Evolutionary conservation across 2,797 vertebrate genomes (phyloP).

Genomic region (Pangasius sanitwongsei): DNA sequence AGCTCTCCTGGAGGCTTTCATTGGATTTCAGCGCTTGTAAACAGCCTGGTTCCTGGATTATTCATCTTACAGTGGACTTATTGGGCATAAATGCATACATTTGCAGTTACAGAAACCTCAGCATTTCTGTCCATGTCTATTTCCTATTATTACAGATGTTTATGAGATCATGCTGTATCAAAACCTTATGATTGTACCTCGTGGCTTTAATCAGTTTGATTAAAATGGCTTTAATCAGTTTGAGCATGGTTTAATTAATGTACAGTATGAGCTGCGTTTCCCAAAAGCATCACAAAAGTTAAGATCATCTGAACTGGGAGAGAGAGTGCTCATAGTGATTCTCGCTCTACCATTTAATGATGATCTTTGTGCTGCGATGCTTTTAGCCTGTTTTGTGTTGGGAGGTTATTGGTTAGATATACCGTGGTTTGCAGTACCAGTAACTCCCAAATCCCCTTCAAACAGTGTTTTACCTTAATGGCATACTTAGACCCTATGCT

Average conservation of each 20-base stretch:
- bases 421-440: background rate
- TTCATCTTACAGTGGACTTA: background rate
- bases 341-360: background rate
- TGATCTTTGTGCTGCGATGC: background rate
- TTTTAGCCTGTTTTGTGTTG: slow-evolving; percentile 7
- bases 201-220: background rate
- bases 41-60: background rate
- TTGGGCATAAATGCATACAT: slow-evolving; percentile 12
- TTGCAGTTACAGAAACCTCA: background rate
- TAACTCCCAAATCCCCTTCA: background rate
- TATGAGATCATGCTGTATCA: background rate
- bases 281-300: background rate
- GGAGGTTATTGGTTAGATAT: background rate
- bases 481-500: background rate
- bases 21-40: background rate
- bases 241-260: background rate
- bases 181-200: background rate
- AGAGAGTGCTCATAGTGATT: background rate
- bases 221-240: slow-evolving; percentile 15
- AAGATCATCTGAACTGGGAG: background rate
- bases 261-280: background rate
- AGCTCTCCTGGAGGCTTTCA: background rate
- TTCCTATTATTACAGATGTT: slow-evolving; percentile 1
- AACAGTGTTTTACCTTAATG: background rate
- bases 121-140: background rate